Evolutionary conservation across 2,888 invertebrate genomes (phyloP).

Genomic region (Orthosia cruda): DNA sequence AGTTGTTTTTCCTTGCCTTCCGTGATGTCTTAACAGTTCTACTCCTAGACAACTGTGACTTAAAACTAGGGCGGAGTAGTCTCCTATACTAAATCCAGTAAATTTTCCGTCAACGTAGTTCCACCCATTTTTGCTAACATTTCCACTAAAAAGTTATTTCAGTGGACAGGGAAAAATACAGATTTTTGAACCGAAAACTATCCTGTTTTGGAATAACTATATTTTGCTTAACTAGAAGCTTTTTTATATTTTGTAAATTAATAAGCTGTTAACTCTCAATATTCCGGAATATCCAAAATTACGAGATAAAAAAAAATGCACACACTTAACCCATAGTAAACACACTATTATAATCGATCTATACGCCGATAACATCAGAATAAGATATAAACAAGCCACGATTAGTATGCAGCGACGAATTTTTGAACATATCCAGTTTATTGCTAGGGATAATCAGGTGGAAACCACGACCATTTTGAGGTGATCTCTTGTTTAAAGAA

Average conservation of each 20-base stretch:
- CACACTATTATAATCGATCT: constrained; percentile 1
- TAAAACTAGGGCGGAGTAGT: too few relatives aligned
- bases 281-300: constrained; percentile 1
- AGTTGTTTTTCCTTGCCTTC: too few relatives aligned
- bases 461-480: constrained; percentile 23
- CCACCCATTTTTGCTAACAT: too few relatives aligned
- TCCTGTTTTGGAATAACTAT: too few relatives aligned
- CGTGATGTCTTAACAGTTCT: too few relatives aligned
- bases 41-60: too few relatives aligned
- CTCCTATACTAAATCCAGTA: too few relatives aligned
- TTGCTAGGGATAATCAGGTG: constrained; percentile 30
- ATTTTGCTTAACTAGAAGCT: too few relatives aligned
- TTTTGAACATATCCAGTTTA: constrained; percentile 36
- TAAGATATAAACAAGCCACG: constrained; percentile 33
- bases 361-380: constrained; percentile 34
- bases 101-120: too few relatives aligned
- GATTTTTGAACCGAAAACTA: too few relatives aligned
- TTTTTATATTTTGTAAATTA: background rate
- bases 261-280: background rate
- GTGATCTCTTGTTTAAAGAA: background rate
- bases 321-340: constrained; percentile 4
- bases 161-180: too few relatives aligned
- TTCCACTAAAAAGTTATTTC: too few relatives aligned
- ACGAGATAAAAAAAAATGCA: background rate
- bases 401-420: constrained; percentile 34